Percentiles rank a stretch among this genome's conserved stretches.
These are phyloP conservation scores for Probosciger aterrimus DNA, from an alignment of 2,113 vertebrate species.

Conservation along the genomic window DNA sequence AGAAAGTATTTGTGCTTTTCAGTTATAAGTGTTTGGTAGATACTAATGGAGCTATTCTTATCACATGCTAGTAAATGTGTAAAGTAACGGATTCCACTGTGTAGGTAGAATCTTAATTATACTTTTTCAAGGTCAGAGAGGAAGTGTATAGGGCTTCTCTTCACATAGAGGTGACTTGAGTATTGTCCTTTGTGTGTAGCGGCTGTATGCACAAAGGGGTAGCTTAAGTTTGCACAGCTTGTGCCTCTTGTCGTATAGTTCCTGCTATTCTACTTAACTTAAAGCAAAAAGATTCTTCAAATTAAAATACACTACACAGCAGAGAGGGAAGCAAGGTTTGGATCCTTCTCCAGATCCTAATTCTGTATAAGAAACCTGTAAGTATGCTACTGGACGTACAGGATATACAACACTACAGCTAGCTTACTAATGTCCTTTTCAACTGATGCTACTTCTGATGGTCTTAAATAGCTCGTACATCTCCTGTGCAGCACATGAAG, in stretches of 20 bases:
- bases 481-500: neutral
- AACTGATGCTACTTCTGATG: neutral
- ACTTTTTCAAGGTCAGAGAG: slow-evolving; percentile 19
- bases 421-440: neutral
- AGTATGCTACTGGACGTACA: neutral
- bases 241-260: neutral
- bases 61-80: neutral
- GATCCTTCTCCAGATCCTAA: neutral
- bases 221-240: neutral
- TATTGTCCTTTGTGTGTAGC: neutral
- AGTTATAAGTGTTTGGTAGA: neutral
- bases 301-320: neutral
- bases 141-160: neutral
- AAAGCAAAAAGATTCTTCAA: neutral
- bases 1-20: neutral
- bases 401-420: neutral
- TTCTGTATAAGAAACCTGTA: neutral
- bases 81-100: neutral
- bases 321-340: neutral
- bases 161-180: neutral
- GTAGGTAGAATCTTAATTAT: neutral
- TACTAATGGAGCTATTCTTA: neutral
- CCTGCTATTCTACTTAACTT: neutral
- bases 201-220: neutral
- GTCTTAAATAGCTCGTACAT: neutral